These are phyloP conservation scores for Nemapogon koenigi DNA, from an alignment of 2,888 invertebrate genomes.

Conservation along the genomic window DNA sequence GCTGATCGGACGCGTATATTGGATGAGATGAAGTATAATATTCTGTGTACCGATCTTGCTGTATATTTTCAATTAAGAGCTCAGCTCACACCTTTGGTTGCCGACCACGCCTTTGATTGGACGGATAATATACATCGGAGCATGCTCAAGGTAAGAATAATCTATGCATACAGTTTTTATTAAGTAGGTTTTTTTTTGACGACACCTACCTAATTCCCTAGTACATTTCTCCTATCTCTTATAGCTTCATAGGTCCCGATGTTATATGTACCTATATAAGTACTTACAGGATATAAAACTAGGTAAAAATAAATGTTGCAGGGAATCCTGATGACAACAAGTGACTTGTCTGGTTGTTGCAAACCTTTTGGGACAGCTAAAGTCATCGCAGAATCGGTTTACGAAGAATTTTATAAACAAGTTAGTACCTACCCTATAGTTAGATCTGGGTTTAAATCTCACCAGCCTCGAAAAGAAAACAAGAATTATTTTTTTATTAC, in stretches of 20 bases:
- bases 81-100: slow-evolving; percentile 55
- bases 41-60: slow-evolving; percentile 67
- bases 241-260: too few species aligned
- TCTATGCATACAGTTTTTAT: too few species aligned
- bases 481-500: too few species aligned
- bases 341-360: slow-evolving; percentile 66
- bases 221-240: too few species aligned
- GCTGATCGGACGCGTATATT: slow-evolving; percentile 42
- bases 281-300: too few species aligned
- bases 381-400: slow-evolving; percentile 55
- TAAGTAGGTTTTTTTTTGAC: too few species aligned
- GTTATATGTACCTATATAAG: too few species aligned
- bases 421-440: too few species aligned
- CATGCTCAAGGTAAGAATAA: slow-evolving; percentile 62
- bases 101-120: slow-evolving; percentile 56
- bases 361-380: slow-evolving; percentile 66
- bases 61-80: slow-evolving; percentile 60
- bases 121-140: slow-evolving; percentile 47
- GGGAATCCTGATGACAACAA: slow-evolving; percentile 65
- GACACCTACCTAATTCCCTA: too few species aligned
- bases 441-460: too few species aligned
- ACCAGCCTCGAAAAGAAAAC: too few species aligned
- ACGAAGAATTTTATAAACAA: slow-evolving; percentile 62
- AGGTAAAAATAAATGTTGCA: slow-evolving; percentile 22
- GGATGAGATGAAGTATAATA: slow-evolving; percentile 61